Percentiles rank a stretch among this genome's conserved stretches.
These are phyloP conservation scores for Theretra japonica DNA, from an alignment of 2,888 invertebrate genomes.

Conservation along the genomic window DNA sequence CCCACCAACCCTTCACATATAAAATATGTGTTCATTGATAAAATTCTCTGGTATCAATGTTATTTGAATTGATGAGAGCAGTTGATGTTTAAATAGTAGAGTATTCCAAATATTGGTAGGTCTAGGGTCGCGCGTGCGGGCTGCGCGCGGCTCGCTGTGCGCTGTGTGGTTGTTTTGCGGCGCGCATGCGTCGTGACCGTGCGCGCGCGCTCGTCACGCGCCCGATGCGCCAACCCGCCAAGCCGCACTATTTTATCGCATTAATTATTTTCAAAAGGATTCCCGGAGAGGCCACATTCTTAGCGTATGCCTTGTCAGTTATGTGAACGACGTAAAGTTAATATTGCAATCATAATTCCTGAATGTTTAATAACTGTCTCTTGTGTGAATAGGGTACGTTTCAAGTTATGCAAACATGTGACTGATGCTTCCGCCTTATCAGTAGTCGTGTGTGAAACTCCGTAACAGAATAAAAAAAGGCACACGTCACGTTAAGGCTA, in stretches of 20 bases:
- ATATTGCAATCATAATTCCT: slow-evolving; percentile 35
- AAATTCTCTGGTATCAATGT: background rate
- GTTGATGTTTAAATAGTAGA: slow-evolving; percentile 22
- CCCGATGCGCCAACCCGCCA: slow-evolving; percentile 57
- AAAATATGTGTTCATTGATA: too few relatives aligned
- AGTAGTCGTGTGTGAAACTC: background rate
- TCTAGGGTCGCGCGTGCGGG: slow-evolving; percentile 76
- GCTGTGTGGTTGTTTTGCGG: slow-evolving; percentile 64
- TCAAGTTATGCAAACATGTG: background rate
- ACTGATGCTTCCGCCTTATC: background rate
- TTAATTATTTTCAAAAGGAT: slow-evolving; percentile 84
- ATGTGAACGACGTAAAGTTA: slow-evolving; percentile 60
- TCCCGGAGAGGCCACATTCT: slow-evolving; percentile 73
- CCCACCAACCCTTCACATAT: too few relatives aligned
- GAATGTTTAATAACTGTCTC: slow-evolving; percentile 5
- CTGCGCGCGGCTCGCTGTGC: slow-evolving; percentile 65
- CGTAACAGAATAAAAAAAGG: background rate
- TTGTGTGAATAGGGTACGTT: background rate
- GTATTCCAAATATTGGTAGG: slow-evolving; percentile 31
- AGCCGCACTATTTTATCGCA: slow-evolving; percentile 83
- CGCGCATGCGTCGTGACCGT: slow-evolving; percentile 81
- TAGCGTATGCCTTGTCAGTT: slow-evolving; percentile 61
- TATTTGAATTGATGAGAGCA: slow-evolving; percentile 22
- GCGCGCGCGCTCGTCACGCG: slow-evolving; percentile 82
- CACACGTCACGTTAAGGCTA: background rate